These are phyloP conservation scores for Urocitellus parryii DNA, from an alignment of 2,113 vertebrate genomes.

Conservation along the genomic window DNA sequence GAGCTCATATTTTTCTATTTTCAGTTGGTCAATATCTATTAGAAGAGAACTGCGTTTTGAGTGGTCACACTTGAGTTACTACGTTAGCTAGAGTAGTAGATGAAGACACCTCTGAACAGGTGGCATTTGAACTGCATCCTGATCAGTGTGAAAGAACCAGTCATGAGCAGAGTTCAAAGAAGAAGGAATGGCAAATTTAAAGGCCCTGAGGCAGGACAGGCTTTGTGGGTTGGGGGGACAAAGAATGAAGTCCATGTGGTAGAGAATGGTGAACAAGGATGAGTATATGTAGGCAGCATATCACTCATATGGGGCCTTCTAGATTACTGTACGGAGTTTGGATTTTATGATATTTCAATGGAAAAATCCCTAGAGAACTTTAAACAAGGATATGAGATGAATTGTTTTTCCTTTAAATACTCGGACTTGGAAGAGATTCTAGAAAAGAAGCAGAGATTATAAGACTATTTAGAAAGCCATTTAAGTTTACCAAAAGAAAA, in stretches of 20 bases:
- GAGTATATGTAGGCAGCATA: not conserved
- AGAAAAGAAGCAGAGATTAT: not conserved
- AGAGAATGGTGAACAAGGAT: fast-evolving
- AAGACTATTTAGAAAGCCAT: not conserved
- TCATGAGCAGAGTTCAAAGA: not conserved
- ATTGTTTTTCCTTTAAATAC: not conserved
- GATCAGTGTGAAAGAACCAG: not conserved
- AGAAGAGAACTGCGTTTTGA: not conserved
- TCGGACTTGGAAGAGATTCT: not conserved
- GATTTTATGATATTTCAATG: not conserved
- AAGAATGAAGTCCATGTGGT: not conserved
- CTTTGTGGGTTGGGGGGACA: not conserved
- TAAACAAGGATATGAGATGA: not conserved
- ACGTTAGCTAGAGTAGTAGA: not conserved
- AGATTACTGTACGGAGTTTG: not conserved
- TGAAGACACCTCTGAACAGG: not conserved
- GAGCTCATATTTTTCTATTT: not conserved
- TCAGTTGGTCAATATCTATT: not conserved
- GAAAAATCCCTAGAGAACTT: constrained; percentile 1
- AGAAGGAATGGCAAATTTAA: not conserved
- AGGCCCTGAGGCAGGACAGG: not conserved
- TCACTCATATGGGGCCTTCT: too few relatives aligned
- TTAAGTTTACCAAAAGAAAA: not conserved
- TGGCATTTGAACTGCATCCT: not conserved
- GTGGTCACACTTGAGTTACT: not conserved